Evolutionary conservation across 2,888 invertebrate genomes (phyloP).

Genomic region (Tipula confusa): DNA sequence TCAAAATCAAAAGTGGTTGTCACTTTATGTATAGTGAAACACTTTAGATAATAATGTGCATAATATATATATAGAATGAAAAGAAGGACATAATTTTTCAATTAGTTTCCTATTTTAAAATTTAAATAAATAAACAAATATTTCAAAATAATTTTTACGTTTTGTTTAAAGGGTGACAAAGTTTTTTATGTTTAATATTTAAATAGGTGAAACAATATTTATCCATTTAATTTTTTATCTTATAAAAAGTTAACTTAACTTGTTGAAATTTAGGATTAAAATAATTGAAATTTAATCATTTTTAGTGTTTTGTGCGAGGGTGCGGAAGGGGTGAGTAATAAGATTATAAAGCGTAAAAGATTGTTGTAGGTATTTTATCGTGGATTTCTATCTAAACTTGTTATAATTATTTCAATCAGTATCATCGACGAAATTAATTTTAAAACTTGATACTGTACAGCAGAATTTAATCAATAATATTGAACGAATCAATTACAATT

Average conservation of each 20-base stretch:
- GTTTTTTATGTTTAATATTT: background rate
- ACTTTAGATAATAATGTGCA: background rate
- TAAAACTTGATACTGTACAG: no score
- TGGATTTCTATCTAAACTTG: no score
- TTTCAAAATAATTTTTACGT: background rate
- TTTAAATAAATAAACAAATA: slow-evolving; percentile 25
- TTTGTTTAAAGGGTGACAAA: background rate
- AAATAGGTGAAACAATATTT: slow-evolving; percentile 3
- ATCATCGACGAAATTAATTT: no score
- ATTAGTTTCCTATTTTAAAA: background rate
- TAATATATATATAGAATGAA: background rate
- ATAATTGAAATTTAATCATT: background rate
- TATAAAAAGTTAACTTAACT: background rate
- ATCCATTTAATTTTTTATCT: background rate
- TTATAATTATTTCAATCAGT: no score
- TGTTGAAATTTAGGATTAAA: background rate
- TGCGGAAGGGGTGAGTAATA: background rate
- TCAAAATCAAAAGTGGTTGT: background rate
- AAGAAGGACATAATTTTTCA: background rate
- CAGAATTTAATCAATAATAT: background rate
- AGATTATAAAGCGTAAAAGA: background rate
- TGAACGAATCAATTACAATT: background rate
- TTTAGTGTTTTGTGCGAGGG: background rate
- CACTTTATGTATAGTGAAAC: background rate
- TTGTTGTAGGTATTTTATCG: no score